Conservation (phyloP, 2,113 vertebrate genomes). For the Tiliqua scincoides region DNA sequence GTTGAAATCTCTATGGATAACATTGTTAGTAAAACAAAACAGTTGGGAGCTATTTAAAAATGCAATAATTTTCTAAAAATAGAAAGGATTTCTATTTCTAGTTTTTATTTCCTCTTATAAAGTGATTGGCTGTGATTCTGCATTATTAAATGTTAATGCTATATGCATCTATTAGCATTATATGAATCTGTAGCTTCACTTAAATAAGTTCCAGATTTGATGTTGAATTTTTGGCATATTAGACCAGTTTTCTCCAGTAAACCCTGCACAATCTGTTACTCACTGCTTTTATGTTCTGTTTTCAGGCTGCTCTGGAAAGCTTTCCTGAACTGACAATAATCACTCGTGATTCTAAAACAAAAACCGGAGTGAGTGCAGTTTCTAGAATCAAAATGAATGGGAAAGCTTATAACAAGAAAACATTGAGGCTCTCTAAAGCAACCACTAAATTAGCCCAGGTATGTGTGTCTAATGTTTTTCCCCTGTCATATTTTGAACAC, state of each 20-base stretch:
- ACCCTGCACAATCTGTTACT: constrained; percentile 14
- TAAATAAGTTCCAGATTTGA: background rate
- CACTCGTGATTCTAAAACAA: constrained; percentile 86
- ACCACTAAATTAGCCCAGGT: constrained; percentile 90
- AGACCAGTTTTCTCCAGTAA: constrained; percentile 3
- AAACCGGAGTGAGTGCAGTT: constrained; percentile 83
- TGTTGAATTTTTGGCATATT: constrained; percentile 23
- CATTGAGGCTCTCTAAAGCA: constrained; percentile 90
- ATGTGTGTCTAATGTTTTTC: constrained; percentile 59
- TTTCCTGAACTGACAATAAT: constrained; percentile 94
- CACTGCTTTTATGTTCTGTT: constrained; percentile 58
- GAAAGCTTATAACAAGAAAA: constrained; percentile 95
- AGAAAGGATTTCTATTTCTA: background rate
- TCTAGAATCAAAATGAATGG: constrained; percentile 96
- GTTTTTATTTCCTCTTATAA: background rate
- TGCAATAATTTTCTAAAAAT: background rate
- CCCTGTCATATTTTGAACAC: constrained; percentile 2
- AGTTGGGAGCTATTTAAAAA: background rate
- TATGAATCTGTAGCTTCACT: background rate
- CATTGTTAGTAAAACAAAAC: background rate
- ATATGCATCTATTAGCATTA: background rate
- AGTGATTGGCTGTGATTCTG: background rate
- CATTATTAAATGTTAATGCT: background rate
- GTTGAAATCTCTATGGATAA: background rate
- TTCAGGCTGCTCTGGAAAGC: constrained; percentile 92